Conservation (phyloP, 2,888 invertebrate genomes). For the Tetranychus truncatus region DNA sequence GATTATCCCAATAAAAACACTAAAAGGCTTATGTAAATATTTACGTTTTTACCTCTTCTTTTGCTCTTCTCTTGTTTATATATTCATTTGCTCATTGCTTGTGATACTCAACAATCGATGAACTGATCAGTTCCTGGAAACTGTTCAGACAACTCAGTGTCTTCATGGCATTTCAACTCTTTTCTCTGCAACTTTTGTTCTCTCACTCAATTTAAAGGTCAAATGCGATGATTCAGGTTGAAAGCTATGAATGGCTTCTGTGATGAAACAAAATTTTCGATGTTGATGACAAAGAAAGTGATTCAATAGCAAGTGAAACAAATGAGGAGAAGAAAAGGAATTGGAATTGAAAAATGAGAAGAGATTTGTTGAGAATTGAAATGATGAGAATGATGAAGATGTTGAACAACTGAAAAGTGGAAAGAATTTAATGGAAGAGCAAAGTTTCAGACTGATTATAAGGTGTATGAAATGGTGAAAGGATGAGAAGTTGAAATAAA, state of each 20-base stretch:
- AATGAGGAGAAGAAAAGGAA: neutral
- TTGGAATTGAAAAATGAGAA: neutral
- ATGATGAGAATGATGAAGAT: neutral
- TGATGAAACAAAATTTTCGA: no score
- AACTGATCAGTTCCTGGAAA: neutral
- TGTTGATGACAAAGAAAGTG: no score
- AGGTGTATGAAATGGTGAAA: neutral
- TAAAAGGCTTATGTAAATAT: constrained; percentile 1
- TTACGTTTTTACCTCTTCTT: neutral
- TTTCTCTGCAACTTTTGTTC: no score
- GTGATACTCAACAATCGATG: neutral
- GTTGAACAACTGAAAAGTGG: neutral
- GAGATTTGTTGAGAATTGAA: neutral
- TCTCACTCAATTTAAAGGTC: no score
- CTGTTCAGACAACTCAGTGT: no score
- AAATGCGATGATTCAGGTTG: no score
- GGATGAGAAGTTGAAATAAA: neutral
- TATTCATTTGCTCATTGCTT: neutral
- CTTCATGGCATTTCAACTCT: no score
- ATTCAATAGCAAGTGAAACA: no score
- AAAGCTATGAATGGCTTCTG: no score
- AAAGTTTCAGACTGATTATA: neutral
- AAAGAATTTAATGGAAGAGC: neutral
- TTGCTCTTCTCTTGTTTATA: neutral
- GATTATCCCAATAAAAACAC: neutral